Base-by-base conservation (phyloP, 2,797 vertebrate genomes). In the Delichon dasypus region DNA sequence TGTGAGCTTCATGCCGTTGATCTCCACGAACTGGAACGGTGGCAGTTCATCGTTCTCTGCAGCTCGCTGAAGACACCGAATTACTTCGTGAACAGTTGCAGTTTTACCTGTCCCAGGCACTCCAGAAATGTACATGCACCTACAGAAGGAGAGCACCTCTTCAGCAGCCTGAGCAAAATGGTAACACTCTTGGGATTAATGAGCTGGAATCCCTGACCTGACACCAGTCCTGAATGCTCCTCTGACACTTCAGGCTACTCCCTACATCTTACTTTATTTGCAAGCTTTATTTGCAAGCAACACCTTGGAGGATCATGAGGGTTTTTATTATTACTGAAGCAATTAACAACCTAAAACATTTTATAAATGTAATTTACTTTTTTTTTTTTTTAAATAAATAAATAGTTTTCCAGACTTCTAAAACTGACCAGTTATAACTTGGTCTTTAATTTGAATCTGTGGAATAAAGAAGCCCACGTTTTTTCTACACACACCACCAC, bases 1-100 rank as follows among this genome's bases (percentile, higher is more conserved):
- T 3, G 99, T 99, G 98, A 99, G 98, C 97, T 99, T 99, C 99
- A 99, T 99, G 93, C 99, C 99, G 61, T 99, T 99, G 95, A 99
- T 98, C 95, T 99, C 99, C 19, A 99, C 85, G 67, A 98, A 99
- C 66, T 90, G 94, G 96, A 99, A 99, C 2, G 98, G 57, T 1
- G 99, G 98, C 40, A 99, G 95, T 12, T 99, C 98, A 3, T 98
- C 98, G 21, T 97, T 93, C 62, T 98, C 98, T 8, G 98, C 97
- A 5, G 98, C 98, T 53, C 98, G 97, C 96, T 99, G 98, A 78
- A 99, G 98, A 44, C 97, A 98, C 51, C 97, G 98, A 71, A 99
- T 97, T 42, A 98, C 99, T 93, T 99, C 99, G 1, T 98, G 99
- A 30, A 99, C 99, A 0, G 99, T 99, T 50, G 99, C 99, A 0